Evolutionary conservation across 1,140 invertebrate species (phyloP).

Genomic region (Onthophagus taurus): DNA sequence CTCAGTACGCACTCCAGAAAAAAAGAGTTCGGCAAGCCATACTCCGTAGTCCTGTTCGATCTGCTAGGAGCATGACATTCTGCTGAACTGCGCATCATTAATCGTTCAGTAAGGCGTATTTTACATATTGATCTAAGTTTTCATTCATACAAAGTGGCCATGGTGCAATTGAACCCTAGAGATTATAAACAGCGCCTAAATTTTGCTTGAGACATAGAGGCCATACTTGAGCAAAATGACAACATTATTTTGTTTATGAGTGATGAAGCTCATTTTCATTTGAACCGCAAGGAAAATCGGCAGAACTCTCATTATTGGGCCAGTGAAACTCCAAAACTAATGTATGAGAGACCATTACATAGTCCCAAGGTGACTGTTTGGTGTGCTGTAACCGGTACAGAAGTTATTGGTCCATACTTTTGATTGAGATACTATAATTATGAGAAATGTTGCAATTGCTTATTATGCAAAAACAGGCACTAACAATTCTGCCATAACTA

Average conservation of each 20-base stretch:
- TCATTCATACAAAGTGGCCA: slow-evolving; percentile 9
- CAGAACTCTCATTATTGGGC: too few species aligned
- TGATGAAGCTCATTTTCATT: slow-evolving; percentile 4
- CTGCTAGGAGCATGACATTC: slow-evolving; percentile 17
- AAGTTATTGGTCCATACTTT: slow-evolving; percentile 8
- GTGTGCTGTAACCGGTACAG: slow-evolving; percentile 9
- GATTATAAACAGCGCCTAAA: slow-evolving; percentile 9
- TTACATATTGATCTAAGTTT: slow-evolving; percentile 5
- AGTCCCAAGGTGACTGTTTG: slow-evolving; percentile 10
- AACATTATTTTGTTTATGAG: background rate
- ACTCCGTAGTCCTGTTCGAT: slow-evolving; percentile 14
- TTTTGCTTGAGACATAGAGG: slow-evolving; percentile 10
- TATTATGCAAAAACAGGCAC: too few species aligned
- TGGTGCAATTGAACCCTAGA: slow-evolving; percentile 3
- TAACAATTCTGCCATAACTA: too few species aligned
- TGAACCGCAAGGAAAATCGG: background rate
- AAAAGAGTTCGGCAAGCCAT: slow-evolving; percentile 16
- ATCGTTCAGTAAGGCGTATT: slow-evolving; percentile 7
- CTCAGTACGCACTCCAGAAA: slow-evolving; percentile 16
- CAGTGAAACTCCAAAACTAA: too few species aligned
- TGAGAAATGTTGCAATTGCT: too few species aligned
- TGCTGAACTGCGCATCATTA: slow-evolving; percentile 9
- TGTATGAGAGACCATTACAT: too few species aligned
- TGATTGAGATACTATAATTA: too few species aligned
- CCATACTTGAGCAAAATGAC: slow-evolving; percentile 3